phyloP scores from a whole-genome alignment of 2,797 vertebrate genomes.

The Pseudotriccus pelzelni region DNA sequence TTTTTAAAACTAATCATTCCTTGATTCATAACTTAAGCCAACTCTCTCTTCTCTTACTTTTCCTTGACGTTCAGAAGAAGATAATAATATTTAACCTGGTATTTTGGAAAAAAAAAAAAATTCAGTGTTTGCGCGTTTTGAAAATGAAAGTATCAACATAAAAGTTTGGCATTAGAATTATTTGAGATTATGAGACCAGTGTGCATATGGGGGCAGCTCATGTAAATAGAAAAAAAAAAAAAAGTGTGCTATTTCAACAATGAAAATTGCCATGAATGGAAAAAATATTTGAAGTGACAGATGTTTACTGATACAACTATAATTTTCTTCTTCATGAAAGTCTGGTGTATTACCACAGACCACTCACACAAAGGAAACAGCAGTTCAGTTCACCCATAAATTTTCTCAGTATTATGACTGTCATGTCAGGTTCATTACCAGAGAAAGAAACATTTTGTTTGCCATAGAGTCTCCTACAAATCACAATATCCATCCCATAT shows the following conservation, averaged over 20 bases:
- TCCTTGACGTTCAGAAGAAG: background rate
- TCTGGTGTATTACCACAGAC: background rate
- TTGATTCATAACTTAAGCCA: background rate
- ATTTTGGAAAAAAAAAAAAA: background rate
- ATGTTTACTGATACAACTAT: background rate
- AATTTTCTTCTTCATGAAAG: background rate
- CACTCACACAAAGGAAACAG: background rate
- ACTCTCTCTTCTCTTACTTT: background rate
- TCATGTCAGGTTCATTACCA: background rate
- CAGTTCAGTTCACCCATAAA: background rate
- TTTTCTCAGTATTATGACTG: background rate
- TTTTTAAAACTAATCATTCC: background rate
- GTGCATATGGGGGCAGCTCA: background rate
- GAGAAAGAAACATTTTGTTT: background rate
- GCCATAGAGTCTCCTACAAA: background rate
- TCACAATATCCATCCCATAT: background rate
- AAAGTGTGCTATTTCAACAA: background rate
- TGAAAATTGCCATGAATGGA: background rate
- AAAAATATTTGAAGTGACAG: background rate
- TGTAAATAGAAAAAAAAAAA: background rate
- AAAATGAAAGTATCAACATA: background rate
- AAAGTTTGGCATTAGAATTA: background rate
- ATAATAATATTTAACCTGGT: background rate
- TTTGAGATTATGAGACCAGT: background rate
- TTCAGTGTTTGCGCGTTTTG: background rate